Conservation (phyloP, 2,113 vertebrate species). For the Neolamprologus fasciatus region DNA sequence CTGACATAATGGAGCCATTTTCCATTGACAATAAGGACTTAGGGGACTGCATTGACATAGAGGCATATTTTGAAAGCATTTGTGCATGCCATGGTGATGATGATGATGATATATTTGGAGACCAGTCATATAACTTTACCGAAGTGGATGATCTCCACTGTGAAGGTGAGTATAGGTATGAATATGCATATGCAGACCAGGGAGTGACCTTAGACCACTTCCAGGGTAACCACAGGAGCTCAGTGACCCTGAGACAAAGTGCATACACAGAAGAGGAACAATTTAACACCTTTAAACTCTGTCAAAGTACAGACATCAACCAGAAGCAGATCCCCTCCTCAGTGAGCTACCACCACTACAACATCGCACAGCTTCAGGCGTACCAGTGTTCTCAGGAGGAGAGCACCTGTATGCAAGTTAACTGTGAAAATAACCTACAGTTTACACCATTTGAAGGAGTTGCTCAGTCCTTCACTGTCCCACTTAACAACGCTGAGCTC, state of each 20-base stretch:
- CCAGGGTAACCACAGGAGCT: neutral
- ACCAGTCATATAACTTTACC: neutral
- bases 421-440: neutral
- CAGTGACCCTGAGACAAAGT: neutral
- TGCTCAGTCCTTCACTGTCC: conserved; percentile 69
- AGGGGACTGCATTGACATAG: conserved; percentile 6
- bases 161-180: neutral
- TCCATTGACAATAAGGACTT: neutral
- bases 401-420: neutral
- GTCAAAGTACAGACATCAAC: neutral
- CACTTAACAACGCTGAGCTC: neutral
- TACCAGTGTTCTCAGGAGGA: neutral
- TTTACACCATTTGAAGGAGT: conserved; percentile 63
- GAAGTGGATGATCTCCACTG: neutral
- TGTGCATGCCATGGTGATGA: conserved; percentile 16
- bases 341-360: neutral
- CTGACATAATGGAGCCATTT: conserved; percentile 53
- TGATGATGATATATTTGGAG: neutral
- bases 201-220: neutral
- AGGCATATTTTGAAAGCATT: conserved; percentile 33
- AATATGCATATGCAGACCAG: neutral
- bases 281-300: neutral
- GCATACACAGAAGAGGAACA: neutral
- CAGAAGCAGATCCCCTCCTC: neutral
- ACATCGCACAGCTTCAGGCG: neutral